Evolutionary conservation across 2,797 vertebrate genomes (phyloP).

Genomic region (Cuniculus paca): DNA sequence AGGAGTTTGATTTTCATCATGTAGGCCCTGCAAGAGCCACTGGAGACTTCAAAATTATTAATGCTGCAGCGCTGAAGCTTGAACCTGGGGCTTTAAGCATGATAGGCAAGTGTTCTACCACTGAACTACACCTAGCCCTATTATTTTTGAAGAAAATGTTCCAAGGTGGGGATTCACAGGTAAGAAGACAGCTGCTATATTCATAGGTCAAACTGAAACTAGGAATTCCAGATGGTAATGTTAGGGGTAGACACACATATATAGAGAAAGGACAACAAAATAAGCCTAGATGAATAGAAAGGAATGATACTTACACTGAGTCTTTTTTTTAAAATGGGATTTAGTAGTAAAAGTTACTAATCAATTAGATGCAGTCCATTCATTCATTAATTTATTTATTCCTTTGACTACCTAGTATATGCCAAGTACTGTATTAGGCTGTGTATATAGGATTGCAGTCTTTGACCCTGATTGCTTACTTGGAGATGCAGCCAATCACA

Average conservation of each 20-base stretch:
- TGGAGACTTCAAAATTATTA: not conserved
- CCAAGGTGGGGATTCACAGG: not conserved
- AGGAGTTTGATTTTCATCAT: not conserved
- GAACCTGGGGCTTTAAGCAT: not conserved
- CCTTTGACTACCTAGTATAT: not conserved
- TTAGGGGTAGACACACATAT: not conserved
- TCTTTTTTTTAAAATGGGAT: not conserved
- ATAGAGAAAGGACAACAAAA: not conserved
- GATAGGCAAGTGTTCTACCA: not conserved
- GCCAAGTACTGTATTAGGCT: not conserved
- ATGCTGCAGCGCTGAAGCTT: not conserved
- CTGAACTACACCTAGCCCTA: not conserved
- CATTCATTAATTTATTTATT: not conserved
- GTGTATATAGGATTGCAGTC: not conserved
- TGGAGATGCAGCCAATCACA: not conserved
- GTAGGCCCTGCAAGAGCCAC: not conserved
- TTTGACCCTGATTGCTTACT: not conserved
- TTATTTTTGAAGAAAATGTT: conserved; percentile 19
- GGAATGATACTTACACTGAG: not conserved
- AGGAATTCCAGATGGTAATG: conserved; percentile 11
- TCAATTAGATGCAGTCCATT: not conserved
- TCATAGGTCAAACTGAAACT: not conserved
- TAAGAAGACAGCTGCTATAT: not conserved
- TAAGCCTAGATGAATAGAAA: not conserved
- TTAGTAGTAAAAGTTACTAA: not conserved